Conservation (phyloP, 35 echinoderm and acorn worm genomes). For the Eucidaris tribuloides region DNA sequence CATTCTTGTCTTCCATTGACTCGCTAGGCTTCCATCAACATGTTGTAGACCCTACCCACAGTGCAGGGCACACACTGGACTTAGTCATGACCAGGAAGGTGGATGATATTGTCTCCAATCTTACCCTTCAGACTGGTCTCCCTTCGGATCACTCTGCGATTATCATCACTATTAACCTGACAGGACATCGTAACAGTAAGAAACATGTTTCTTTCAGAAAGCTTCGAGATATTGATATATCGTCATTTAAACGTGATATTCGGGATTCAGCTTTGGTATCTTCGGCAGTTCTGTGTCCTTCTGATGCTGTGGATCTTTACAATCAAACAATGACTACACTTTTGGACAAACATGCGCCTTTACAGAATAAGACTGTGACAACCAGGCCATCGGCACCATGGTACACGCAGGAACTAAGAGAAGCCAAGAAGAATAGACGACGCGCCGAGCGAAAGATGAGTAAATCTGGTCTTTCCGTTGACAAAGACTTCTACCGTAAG, state of each 20-base stretch:
- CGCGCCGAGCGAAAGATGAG: conserved; percentile 21
- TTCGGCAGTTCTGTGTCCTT: neutral
- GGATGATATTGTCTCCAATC: neutral
- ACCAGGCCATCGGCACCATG: conserved; percentile 48
- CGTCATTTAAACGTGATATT: conserved; percentile 1
- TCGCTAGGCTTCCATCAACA: conserved; percentile 6
- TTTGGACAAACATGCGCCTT: conserved; percentile 31
- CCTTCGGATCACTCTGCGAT: conserved; percentile 35
- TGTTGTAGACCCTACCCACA: conserved; percentile 8
- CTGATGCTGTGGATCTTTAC: conserved; percentile 19
- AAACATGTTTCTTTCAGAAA: conserved; percentile 13
- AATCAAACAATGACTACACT: neutral
- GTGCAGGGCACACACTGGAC: conserved; percentile 24
- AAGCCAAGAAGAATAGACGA: conserved; percentile 27
- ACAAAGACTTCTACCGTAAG: conserved; percentile 1
- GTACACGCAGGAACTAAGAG: conserved; percentile 51
- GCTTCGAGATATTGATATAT: conserved; percentile 19
- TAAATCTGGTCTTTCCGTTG: conserved; percentile 14
- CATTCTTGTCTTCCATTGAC: neutral
- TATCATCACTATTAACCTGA: conserved; percentile 11
- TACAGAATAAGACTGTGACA: conserved; percentile 40
- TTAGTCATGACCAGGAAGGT: conserved; percentile 17
- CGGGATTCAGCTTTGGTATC: neutral
- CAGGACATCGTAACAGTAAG: neutral
- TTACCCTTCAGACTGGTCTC: neutral